Percentiles rank a stretch among this genome's conserved stretches.
These are phyloP conservation scores for Bombycilla garrulus DNA, from an alignment of 2,113 vertebrate species.

Conservation along the genomic window DNA sequence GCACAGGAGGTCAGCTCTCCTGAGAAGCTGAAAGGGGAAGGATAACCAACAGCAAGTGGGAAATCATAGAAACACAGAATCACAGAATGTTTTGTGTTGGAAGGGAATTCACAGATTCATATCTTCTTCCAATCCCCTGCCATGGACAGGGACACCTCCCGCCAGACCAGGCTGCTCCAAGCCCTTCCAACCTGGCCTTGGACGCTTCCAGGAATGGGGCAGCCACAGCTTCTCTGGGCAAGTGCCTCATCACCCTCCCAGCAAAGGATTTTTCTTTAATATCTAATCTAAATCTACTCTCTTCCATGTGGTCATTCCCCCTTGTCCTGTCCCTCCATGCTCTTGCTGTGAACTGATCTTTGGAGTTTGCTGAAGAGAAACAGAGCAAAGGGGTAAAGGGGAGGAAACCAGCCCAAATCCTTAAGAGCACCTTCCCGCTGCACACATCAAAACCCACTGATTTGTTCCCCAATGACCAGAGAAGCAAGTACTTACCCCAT, in stretches of 20 bases:
- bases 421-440: not conserved
- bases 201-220: not conserved
- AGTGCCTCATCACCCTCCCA: not conserved
- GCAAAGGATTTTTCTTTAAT: not conserved
- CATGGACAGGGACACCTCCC: not conserved
- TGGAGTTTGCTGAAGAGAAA: not conserved
- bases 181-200: not conserved
- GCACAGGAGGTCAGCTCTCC: not conserved
- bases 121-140: not conserved
- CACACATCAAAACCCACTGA: not conserved
- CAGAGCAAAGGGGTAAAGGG: not conserved
- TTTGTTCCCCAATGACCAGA: not conserved
- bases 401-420: not conserved
- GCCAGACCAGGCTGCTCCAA: not conserved
- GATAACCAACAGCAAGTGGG: not conserved
- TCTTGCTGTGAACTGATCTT: not conserved
- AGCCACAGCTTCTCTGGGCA: not conserved
- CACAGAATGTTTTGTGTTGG: not conserved
- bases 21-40: not conserved
- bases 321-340: not conserved
- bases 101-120: not conserved
- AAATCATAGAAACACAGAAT: not conserved
- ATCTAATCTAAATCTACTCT: not conserved
- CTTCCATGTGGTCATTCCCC: not conserved
- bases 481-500: not conserved